Evolutionary conservation across 92 coral and sea anemone genomes (phyloP), one percentile per base, ranked within the genome.

Genomic region (Phenganax marumi): DNA sequence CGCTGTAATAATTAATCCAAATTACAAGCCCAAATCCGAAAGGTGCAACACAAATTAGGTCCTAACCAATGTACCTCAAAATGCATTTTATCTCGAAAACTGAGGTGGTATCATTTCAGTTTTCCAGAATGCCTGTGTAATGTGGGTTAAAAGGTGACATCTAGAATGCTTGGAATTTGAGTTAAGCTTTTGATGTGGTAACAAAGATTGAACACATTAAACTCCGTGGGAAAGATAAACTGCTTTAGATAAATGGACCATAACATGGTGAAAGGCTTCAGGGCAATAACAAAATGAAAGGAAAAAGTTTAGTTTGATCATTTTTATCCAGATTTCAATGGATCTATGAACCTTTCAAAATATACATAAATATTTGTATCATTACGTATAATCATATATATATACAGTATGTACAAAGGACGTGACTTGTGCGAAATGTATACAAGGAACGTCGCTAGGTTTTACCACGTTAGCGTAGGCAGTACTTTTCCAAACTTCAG

Each of bases 161-260:
- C 11, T 21, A 74, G 79, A 50, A 74, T 74, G 61, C 26, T 52
- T 51, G 79, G 79, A 74, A 74, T 74, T 50, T 74, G 14, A 21
- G 53, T 49, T 66, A 49, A 74, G 10, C 61, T 74, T 18, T 56
- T 14, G 49, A 22, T 52, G 26, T 50, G 60, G 57, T 50, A 54
- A 50, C 19, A 72, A 14, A 16, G 8, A 17, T 14, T 72, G 77
- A 50, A 72, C 22, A n/a, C 50, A 46, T 46, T 72, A 47, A 49
- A 50, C 33, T 68, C 64, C 81, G 68, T 76, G 81, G 81, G 81
- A 76, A 76, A 22, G 39, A 50, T 54, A 60, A 33, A 33, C 43
- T 33, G 43, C 43, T 33, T 33, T 33, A 33, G 3, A 33, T 5
- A 33, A 33, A 33, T 33, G 43, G 5, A 33, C 43, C 43, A 33